Evolutionary conservation across 2,888 invertebrate genomes (phyloP), one percentile per base, ranked within the genome.

Genomic region (Gordius sp.): DNA sequence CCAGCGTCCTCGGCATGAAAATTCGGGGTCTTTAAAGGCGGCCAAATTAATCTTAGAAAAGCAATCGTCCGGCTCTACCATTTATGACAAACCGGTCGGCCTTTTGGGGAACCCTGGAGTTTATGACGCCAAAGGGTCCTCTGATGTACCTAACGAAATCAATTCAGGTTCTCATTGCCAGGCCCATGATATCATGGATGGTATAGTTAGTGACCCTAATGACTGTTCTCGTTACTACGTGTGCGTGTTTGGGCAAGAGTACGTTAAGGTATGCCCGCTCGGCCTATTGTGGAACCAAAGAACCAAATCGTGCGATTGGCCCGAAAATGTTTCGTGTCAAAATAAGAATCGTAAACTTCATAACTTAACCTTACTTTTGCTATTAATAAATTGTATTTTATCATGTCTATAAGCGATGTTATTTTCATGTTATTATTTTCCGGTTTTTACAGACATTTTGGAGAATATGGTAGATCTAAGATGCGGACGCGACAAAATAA

Each of bases 91-190:
- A n/a, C n/a, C n/a, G n/a, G n/a, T n/a, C n/a, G n/a, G n/a, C n/a
- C n/a, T n/a, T n/a, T n/a, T n/a, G n/a, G n/a, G n/a, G n/a, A n/a
- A n/a, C n/a, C n/a, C n/a, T n/a, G n/a, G n/a, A n/a, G n/a, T n/a
- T n/a, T n/a, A n/a, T n/a, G n/a, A n/a, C n/a, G 87, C 89, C 0
- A 97, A 97, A 70, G 93, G 97, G 76, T 78, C 79, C 77, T 91
- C 89, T 68, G 75, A 75, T 72, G 73, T 64, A 41, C 65, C 66
- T 2, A n/a, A 13, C 54, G 47, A 13, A 20, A 23, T 47, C 4
- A 47, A 47, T 8, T n/a, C 47, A 20, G 47, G 47, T 20, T 8
- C 16, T 4, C 8, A 18, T 13, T 47, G 47, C 20, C 47, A 47
- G 20, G 20, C 16, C 23, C 47, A 47, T 23, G 47, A 47, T 47